Conservation (phyloP, 2,113 vertebrate genomes). For the Dicerorhinus sumatrensis region DNA sequence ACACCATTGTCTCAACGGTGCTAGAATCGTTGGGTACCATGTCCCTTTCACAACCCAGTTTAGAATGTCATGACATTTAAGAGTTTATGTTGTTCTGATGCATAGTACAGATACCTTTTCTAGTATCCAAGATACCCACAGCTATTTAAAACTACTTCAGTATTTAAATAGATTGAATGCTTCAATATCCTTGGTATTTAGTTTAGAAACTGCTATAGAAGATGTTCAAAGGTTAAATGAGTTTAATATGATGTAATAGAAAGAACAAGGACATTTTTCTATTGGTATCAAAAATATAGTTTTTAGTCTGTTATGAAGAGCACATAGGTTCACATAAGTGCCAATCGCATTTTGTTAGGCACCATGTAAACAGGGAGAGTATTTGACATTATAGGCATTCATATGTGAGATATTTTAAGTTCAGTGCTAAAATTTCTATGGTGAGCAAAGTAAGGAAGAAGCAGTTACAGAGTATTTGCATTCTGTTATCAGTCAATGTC, state of each 20-base stretch:
- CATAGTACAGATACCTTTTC: not conserved
- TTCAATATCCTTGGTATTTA: not conserved
- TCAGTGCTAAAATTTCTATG: not conserved
- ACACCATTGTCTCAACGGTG: not conserved
- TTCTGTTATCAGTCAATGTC: not conserved
- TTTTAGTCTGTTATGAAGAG: not conserved
- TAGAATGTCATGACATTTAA: not conserved
- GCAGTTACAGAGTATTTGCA: not conserved
- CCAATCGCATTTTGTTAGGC: not conserved
- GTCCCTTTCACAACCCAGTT: not conserved
- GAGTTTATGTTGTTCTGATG: not conserved
- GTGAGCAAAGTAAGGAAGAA: not conserved
- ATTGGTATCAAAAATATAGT: not conserved
- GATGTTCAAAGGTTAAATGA: not conserved
- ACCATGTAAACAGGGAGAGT: not conserved
- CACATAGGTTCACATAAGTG: not conserved
- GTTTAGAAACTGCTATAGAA: not conserved
- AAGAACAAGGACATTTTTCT: not conserved
- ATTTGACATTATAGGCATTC: not conserved
- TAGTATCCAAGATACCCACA: not conserved
- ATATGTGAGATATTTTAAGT: not conserved
- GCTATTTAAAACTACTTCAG: not conserved
- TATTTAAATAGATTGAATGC: not conserved
- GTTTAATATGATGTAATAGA: not conserved
- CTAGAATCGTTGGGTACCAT: not conserved